Evolutionary conservation across 2,888 invertebrate species (phyloP).

Genomic region (Dryococelus australis): DNA sequence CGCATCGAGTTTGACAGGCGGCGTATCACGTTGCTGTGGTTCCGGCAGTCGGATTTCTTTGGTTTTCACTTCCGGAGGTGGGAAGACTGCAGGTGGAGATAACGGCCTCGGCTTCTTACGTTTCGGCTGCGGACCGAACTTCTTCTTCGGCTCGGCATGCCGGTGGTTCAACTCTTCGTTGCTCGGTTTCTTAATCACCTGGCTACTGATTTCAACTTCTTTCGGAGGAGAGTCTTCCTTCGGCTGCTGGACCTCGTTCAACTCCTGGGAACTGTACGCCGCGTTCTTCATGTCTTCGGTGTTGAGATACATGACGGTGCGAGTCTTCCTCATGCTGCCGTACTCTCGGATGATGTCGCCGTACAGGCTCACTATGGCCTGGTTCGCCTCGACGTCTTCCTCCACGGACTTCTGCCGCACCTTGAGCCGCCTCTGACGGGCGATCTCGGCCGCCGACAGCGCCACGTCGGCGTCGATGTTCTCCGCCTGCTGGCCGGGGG

Average conservation of each 20-base stretch:
- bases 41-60: background rate
- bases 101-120: background rate
- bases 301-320: conserved; percentile 65
- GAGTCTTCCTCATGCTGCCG: conserved; percentile 66
- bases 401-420: conserved; percentile 52
- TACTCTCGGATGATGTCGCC: conserved; percentile 79
- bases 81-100: background rate
- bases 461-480: conserved; percentile 31
- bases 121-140: conserved; percentile 17
- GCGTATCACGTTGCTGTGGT: no score
- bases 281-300: conserved; percentile 69
- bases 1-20: background rate
- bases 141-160: background rate
- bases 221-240: background rate
- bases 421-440: conserved; percentile 55
- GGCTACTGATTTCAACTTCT: background rate
- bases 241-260: background rate
- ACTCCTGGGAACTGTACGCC: conserved; percentile 61
- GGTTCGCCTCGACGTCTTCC: conserved; percentile 69
- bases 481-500: conserved; percentile 36
- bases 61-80: conserved; percentile 2
- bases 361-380: conserved; percentile 79
- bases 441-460: conserved; percentile 56
- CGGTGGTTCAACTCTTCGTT: background rate
- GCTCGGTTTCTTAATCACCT: background rate